Percentiles rank a stretch among this genome's conserved stretches.
phyloP scores from a whole-genome alignment of 2,888 invertebrate species.

The Marronus borbonicus region DNA sequence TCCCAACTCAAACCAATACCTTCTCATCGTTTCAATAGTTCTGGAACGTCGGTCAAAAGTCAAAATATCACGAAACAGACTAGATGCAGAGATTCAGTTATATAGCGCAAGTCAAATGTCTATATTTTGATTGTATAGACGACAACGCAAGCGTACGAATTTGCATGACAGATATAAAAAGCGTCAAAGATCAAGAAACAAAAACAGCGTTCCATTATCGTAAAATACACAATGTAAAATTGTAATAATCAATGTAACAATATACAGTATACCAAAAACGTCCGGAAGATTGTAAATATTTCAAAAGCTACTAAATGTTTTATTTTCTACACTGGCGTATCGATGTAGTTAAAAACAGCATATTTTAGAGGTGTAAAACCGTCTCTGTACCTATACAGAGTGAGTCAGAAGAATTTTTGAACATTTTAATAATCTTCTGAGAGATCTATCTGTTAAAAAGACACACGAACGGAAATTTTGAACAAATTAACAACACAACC shows the following conservation, averaged over 20 bases:
- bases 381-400: too few relatives aligned
- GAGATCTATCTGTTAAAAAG: too few relatives aligned
- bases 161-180: conserved; percentile 42
- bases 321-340: too few relatives aligned
- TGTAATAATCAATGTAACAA: conserved; percentile 15
- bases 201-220: conserved; percentile 35
- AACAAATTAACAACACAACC: too few relatives aligned
- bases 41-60: background rate
- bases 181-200: conserved; percentile 38
- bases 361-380: too few relatives aligned
- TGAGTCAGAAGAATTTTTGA: too few relatives aligned
- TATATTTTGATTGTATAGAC: conserved; percentile 25
- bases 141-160: conserved; percentile 39
- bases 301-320: too few relatives aligned
- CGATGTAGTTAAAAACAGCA: too few relatives aligned
- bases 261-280: too few relatives aligned
- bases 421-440: too few relatives aligned
- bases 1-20: conserved; percentile 15
- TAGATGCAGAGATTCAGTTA: conserved; percentile 38
- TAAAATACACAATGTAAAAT: conserved; percentile 30
- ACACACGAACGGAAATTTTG: too few relatives aligned
- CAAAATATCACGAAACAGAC: background rate
- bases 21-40: background rate
- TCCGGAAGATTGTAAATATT: too few relatives aligned
- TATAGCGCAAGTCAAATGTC: conserved; percentile 34